Evolutionary conservation across 2,113 vertebrate species (phyloP), one percentile per base, ranked within the genome.

Genomic region (Rhagologus leucostigma): DNA sequence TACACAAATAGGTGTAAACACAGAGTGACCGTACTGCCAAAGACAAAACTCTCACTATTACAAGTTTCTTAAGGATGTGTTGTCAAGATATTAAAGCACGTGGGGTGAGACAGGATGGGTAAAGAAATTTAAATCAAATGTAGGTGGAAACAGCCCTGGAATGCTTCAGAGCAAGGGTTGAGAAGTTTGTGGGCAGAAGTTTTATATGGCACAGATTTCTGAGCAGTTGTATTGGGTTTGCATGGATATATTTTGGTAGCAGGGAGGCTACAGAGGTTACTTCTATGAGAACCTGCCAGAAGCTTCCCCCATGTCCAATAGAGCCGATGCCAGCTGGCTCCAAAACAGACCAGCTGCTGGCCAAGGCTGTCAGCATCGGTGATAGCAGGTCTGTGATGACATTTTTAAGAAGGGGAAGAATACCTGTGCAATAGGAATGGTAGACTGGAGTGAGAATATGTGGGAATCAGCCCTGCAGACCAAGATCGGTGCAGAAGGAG

Each of bases 331-430:
- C 74, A 91, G 44, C 81, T 56, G 46, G 67, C 74, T 59, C 39
- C 52, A 41, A 13, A 44, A 6, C 4, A 15, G 37, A 52, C 44
- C 44, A 19, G 24, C 33, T 0, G 2, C 59, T 73, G 59, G 32
- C 57, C 37, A 57, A 71, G 44, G 57, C 59, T 52, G 6, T 73
- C 21, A 22, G 46, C 0, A 0, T 10, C 0, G 0, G 39, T 32
- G 52, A 57, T 8, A 73, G 39, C 29, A 35, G 67, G 32, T 24
- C 42, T 78, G 37, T 52, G 17, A 32, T 59, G 24, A 44, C 16
- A 7, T 39, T 64, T 50, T 39, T 30, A 46, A 39, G 44, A 64
- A 84, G 33, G 16, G 15, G 9, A 17, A 67, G 49, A 55, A 30
- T 49, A 49, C 16, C 62, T 62, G 5, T 37, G 60, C 41, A 68